Percentiles rank a stretch among this genome's conserved stretches.
Evolutionary conservation across 1,140 invertebrate genomes (phyloP).

Genomic region (Galendromus occidentalis): DNA sequence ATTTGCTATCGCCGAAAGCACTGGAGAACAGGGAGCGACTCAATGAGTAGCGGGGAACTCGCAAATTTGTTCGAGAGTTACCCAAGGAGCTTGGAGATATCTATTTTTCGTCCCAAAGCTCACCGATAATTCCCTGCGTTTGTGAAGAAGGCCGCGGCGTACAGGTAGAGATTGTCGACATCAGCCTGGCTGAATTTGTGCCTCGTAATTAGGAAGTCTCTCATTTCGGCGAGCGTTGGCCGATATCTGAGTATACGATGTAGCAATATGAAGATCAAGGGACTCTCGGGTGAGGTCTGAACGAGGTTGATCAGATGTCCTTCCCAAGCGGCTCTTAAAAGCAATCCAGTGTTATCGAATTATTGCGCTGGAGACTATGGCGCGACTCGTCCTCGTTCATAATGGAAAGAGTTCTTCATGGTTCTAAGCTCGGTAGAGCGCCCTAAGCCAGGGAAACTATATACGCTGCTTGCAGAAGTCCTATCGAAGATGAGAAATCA

Average conservation of each 20-base stretch:
- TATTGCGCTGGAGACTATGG: not conserved
- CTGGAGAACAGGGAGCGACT: not conserved
- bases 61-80: no score
- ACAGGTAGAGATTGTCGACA: constrained; percentile 24
- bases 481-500: no score
- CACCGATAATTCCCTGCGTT: not conserved
- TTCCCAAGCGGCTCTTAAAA: not conserved
- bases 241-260: constrained; percentile 58
- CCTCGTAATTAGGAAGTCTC: constrained; percentile 37
- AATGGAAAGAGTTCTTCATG: no score
- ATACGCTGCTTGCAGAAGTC: no score
- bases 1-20: constrained; percentile 77
- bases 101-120: not conserved
- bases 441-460: no score
- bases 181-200: constrained; percentile 52
- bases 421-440: no score
- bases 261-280: constrained; percentile 57
- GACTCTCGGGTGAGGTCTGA: constrained; percentile 59
- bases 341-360: not conserved
- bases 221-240: constrained; percentile 40
- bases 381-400: not conserved
- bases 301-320: constrained; percentile 18
- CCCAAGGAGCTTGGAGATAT: no score
- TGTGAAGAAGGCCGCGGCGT: constrained; percentile 10
- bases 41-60: no score